These are phyloP conservation scores for Apotomis betuletana DNA, from an alignment of 2,888 invertebrate genomes.

Conservation along the genomic window DNA sequence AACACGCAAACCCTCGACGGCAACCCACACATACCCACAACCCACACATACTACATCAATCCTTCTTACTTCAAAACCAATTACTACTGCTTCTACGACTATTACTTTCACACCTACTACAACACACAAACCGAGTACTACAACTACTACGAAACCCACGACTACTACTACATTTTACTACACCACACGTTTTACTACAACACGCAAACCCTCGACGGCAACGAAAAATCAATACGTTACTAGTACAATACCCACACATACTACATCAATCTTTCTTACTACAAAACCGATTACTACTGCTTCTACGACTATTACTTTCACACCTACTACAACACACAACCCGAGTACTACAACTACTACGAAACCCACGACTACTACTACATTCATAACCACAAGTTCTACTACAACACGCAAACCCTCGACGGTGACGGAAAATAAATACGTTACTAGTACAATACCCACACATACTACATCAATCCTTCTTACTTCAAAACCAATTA, in stretches of 20 bases:
- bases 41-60: neutral
- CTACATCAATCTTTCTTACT: neutral
- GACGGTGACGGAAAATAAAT: neutral
- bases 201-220: neutral
- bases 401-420: neutral
- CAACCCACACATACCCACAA: too few species aligned
- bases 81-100: neutral
- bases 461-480: neutral
- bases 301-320: constrained; percentile 11
- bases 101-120: constrained; percentile 3
- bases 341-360: neutral
- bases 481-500: neutral
- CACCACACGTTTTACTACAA: neutral
- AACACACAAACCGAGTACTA: neutral
- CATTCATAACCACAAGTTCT: neutral
- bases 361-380: neutral
- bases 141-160: neutral
- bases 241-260: neutral
- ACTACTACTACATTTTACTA: neutral
- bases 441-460: constrained; percentile 2
- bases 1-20: neutral
- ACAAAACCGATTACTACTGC: neutral
- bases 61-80: neutral
- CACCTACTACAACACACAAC: neutral
- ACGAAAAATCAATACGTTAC: neutral